Evolutionary conservation across 1,140 invertebrate species (phyloP), one percentile per base, ranked within the genome.

Genomic region (Gonatopus flavifemur): DNA sequence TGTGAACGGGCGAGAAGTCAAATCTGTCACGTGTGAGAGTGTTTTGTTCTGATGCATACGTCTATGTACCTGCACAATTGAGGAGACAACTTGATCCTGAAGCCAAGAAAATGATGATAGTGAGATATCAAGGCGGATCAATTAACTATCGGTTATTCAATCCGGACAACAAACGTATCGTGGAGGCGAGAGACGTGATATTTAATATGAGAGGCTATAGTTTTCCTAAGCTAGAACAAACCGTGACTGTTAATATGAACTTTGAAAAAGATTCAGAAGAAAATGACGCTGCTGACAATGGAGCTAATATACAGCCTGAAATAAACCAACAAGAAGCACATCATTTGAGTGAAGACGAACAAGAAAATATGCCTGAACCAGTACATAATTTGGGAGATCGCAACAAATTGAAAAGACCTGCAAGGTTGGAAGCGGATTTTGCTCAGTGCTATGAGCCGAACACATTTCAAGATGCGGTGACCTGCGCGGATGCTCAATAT

Each of bases 51-150:
- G 5, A 24, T 9, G 55, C 47, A 44, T 69, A 57, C 49, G 47
- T 53, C 4, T 62, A 62, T 41, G 30, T 69, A 37, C 62, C 64
- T 21, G 48, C 52, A 24, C 31, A 64, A 48, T 52, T 52, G 24
- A 47, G 62, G 32, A 54, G 49, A 12, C 66, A 64, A 31, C 43
- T 66, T n/a, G 45, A 59, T 30, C n/a, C n/a, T n/a, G n/a, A 72
- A 44, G 41, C 44, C 0, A 49, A 35, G 16, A 42, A 44, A 30
- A 2, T 59, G 39, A 22, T 47, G 3, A 16, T 57, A 15, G 52
- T 44, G 5, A 45, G 53, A 13, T 57, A 66, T 31, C 31, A 53
- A n/a, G 49, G 6, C 1, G 40, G 55, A n/a, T 51, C 52, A 13
- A 45, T 38, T n/a, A 57, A 54, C 19, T 59, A 57, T 30, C 30